Conservation (phyloP, 2,113 vertebrate genomes). For the Australoheros scitulus region DNA sequence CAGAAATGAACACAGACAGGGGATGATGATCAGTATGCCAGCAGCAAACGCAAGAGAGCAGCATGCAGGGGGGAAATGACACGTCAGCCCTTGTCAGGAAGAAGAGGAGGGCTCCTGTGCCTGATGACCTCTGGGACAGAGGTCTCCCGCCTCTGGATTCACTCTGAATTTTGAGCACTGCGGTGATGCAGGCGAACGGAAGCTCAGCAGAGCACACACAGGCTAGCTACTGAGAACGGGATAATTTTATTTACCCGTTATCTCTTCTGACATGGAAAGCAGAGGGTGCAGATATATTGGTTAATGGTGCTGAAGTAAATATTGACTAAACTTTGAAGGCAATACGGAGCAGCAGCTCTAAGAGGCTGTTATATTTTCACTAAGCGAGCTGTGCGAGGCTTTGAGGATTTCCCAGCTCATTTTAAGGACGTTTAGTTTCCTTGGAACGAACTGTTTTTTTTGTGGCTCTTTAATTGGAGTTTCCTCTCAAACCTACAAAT, state of each 20-base stretch:
- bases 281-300: neutral
- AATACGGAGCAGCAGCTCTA: neutral
- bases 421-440: neutral
- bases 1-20: neutral
- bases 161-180: neutral
- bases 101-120: neutral
- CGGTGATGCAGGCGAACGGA: neutral
- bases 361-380: neutral
- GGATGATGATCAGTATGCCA: neutral
- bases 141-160: neutral
- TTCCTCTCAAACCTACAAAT: neutral
- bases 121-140: neutral
- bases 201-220: neutral
- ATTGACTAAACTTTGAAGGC: neutral
- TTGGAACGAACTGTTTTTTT: neutral
- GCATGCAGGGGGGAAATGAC: neutral
- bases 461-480: rapidly evolving
- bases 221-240: neutral
- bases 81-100: slow-evolving; percentile 13
- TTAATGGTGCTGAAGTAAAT: neutral
- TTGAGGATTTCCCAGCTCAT: neutral
- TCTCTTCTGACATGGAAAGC: neutral
- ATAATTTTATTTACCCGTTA: neutral
- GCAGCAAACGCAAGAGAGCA: neutral
- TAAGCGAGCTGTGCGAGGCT: neutral